phyloP scores from a whole-genome alignment of 2,113 vertebrate genomes.

The Petrocephalus zakoni region DNA sequence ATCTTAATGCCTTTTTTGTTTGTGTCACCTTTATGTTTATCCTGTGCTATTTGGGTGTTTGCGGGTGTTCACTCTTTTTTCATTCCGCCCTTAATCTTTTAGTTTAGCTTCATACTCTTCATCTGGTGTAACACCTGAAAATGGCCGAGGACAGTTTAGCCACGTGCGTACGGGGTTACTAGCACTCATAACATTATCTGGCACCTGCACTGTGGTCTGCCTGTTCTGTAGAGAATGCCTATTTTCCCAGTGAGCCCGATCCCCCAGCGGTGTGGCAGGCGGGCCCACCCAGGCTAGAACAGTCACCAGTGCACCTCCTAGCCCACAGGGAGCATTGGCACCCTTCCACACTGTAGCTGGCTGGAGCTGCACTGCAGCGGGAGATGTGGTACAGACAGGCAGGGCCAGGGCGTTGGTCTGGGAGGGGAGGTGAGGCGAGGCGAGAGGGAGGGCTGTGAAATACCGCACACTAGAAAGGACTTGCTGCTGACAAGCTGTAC shows the following conservation, averaged over 20 bases:
- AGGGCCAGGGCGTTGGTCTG: background rate
- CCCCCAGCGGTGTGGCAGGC: background rate
- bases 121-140: background rate
- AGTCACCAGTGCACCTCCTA: background rate
- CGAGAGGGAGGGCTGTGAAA: background rate
- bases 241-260: background rate
- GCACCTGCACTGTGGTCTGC: background rate
- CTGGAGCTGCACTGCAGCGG: background rate
- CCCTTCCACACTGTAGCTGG: background rate
- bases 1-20: background rate
- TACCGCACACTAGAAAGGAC: constrained; percentile 4
- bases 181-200: background rate
- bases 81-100: background rate
- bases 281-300: background rate
- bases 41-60: background rate
- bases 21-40: background rate
- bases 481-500: constrained; percentile 7
- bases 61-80: background rate
- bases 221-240: background rate
- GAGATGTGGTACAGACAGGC: background rate
- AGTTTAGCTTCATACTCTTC: background rate
- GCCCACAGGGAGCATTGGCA: background rate
- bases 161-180: no score
- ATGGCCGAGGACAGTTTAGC: background rate
- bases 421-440: background rate